These are phyloP conservation scores for Chironomus riparius DNA, from an alignment of 2,888 invertebrate species.

Conservation along the genomic window DNA sequence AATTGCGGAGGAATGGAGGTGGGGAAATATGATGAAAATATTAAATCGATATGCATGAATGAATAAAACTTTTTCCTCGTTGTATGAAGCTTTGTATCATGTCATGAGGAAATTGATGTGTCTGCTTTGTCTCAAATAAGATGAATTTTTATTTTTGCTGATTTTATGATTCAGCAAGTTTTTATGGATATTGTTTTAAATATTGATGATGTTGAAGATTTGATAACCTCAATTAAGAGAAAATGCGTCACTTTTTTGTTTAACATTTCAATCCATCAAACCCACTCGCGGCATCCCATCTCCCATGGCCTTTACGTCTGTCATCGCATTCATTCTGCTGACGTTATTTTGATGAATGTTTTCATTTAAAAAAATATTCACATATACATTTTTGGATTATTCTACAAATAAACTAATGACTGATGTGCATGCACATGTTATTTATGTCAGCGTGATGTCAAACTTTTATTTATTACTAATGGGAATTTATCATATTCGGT, in stretches of 20 bases:
- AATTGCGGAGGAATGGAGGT: background rate
- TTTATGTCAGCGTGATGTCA: background rate
- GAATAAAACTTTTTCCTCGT: background rate
- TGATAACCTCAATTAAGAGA: no score
- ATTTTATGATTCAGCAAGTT: no score
- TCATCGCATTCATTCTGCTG: background rate
- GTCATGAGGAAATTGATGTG: no score
- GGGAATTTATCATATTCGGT: background rate
- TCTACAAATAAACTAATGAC: background rate
- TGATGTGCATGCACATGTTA: background rate
- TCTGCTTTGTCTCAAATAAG: no score
- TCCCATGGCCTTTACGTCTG: background rate
- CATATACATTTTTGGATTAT: background rate
- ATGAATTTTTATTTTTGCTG: no score
- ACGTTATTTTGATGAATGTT: background rate
- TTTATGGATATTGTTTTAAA: no score
- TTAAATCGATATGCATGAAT: background rate
- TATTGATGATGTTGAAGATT: no score
- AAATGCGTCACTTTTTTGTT: no score
- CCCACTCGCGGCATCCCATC: no score
- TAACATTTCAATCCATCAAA: no score
- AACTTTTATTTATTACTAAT: background rate
- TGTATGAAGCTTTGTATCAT: background rate
- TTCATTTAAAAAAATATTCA: background rate
- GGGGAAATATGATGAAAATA: no score